phyloP scores from a whole-genome alignment of 2,113 vertebrate species.

The Silurus glanis region DNA sequence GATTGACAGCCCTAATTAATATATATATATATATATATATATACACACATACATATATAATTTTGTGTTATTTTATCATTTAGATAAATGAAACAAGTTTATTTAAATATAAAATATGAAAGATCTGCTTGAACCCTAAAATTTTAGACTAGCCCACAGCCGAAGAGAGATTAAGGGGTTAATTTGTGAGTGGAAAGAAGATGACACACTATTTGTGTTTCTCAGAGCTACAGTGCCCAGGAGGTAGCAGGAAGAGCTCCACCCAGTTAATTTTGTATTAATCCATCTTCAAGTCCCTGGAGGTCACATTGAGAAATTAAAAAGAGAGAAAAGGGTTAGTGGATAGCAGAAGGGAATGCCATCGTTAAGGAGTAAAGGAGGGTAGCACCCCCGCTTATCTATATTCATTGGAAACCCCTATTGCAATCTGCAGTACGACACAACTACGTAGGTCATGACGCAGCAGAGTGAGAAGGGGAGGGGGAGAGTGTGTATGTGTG shows the following conservation, averaged over 20 bases:
- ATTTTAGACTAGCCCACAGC: neutral
- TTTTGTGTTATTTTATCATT: too few species aligned
- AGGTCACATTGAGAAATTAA: slow-evolving; percentile 39
- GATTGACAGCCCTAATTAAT: too few species aligned
- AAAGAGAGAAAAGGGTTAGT: neutral
- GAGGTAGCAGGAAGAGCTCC: neutral
- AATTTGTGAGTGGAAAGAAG: neutral
- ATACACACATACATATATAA: too few species aligned
- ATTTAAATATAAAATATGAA: neutral
- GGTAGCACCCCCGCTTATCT: slow-evolving; percentile 26
- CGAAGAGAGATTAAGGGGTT: neutral
- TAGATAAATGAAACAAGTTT: too few species aligned
- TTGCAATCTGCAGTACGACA: slow-evolving; percentile 50
- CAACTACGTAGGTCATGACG: slow-evolving; percentile 52
- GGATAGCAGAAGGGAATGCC: neutral
- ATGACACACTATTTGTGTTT: slow-evolving; percentile 6
- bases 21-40: too few species aligned
- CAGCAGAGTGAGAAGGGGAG: slow-evolving; percentile 58
- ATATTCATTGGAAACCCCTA: slow-evolving; percentile 57
- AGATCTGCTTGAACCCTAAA: neutral
- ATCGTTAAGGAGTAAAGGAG: slow-evolving; percentile 1
- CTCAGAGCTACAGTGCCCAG: neutral
- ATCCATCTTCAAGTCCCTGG: slow-evolving; percentile 2
- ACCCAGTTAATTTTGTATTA: neutral
- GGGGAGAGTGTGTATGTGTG: slow-evolving; percentile 13